A percentile compares a stretch with the other conserved stretches of the same genome.
Conservation (phyloP, 2,113 vertebrate species). For the western clawed frog (Xenopus tropicalis) region UCB_Xtro_10.0 CM004450.2:63073501-63074000, state of each 20-base stretch:
- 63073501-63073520: conserved; percentile 23
- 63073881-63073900: too few species aligned
- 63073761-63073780: too few species aligned
- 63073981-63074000: too few species aligned
- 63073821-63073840: background rate
- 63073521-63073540: conserved; percentile 16
- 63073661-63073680: conserved; percentile 18
- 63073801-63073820: too few species aligned
- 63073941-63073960: too few species aligned
- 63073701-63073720: conserved; percentile 4
- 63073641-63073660: conserved; percentile 38
- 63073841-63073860: background rate
- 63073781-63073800: too few species aligned
- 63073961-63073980: too few species aligned
- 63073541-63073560: conserved; percentile 30
- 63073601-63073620: conserved; percentile 29
- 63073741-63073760: conserved; percentile 9
- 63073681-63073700: conserved; percentile 20
- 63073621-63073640: conserved; percentile 28
- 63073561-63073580: conserved; percentile 43
- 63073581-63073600: conserved; percentile 44
- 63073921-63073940: too few species aligned
- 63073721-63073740: too few species aligned
- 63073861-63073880: too few species aligned
- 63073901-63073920: too few species aligned